These are phyloP conservation scores for Myxocyprinus asiaticus DNA, from an alignment of 2,113 vertebrate species.

Conservation along the genomic window DNA sequence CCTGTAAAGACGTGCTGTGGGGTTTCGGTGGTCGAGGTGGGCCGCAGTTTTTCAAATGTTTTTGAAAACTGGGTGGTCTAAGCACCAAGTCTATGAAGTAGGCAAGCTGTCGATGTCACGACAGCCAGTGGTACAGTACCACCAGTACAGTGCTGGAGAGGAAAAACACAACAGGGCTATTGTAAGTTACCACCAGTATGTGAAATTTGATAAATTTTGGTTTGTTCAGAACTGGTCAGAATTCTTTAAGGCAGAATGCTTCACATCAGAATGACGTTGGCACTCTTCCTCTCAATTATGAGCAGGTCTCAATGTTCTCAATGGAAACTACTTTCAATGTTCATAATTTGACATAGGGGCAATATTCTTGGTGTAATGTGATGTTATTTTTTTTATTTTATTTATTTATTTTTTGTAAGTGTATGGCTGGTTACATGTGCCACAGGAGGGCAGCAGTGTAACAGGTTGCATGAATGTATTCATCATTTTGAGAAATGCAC, in stretches of 20 bases:
- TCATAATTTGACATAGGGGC: no score
- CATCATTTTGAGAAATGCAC: neutral
- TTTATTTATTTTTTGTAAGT: no score
- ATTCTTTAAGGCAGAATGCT: no score
- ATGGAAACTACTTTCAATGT: no score
- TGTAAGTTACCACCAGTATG: neutral
- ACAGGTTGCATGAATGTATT: conserved; percentile 62
- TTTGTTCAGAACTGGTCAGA: no score
- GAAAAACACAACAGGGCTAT: neutral
- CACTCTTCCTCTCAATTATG: no score
- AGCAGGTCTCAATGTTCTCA: no score
- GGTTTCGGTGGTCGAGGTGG: conserved; percentile 39
- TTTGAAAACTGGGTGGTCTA: conserved; percentile 47
- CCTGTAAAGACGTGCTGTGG: conserved; percentile 15
- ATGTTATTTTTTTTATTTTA: neutral
- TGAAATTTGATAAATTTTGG: neutral
- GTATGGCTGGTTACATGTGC: neutral
- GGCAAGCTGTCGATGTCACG: conserved; percentile 4
- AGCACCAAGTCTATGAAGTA: conserved; percentile 3
- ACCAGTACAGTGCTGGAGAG: neutral
- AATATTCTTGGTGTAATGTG: no score
- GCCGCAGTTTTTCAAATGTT: conserved; percentile 38
- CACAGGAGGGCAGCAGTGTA: conserved; percentile 92
- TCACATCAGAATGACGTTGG: no score
- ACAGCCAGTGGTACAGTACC: neutral